A percentile compares a stretch with the other conserved stretches of the same genome.
phyloP scores from a whole-genome alignment of 2,888 invertebrate species.

The Entomobrya proxima region DNA sequence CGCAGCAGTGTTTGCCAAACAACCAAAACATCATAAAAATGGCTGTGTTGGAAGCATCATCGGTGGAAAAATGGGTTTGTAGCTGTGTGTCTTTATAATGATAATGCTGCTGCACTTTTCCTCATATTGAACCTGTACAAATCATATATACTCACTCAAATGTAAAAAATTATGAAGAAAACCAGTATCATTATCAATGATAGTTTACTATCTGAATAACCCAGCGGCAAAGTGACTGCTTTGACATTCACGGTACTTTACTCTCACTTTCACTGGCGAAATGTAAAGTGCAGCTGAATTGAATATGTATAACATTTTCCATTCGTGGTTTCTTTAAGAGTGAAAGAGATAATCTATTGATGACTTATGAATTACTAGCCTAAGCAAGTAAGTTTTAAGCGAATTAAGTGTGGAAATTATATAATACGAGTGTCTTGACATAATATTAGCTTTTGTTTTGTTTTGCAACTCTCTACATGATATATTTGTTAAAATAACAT shows the following conservation, averaged over 20 bases:
- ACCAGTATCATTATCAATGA: neutral
- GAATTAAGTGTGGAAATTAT: no score
- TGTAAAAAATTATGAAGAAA: neutral
- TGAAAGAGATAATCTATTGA: no score
- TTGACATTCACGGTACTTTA: neutral
- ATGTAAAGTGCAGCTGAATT: neutral
- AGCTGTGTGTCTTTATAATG: neutral
- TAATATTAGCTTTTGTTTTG: no score
- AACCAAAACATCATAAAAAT: neutral
- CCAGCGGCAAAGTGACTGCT: conserved; percentile 15
- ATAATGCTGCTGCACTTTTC: neutral
- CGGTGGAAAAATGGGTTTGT: no score
- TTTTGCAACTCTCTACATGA: no score
- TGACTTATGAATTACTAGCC: no score
- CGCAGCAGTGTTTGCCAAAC: neutral
- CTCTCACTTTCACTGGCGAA: neutral
- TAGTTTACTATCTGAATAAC: neutral
- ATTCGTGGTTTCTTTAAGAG: no score
- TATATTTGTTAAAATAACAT: no score
- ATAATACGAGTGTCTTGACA: no score
- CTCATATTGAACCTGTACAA: neutral
- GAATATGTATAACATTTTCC: neutral
- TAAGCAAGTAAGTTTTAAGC: no score
- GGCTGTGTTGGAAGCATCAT: no score
- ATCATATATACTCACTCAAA: neutral